phyloP scores from a whole-genome alignment of 2,888 invertebrate genomes.

The Agonopterix subpropinquella region DNA sequence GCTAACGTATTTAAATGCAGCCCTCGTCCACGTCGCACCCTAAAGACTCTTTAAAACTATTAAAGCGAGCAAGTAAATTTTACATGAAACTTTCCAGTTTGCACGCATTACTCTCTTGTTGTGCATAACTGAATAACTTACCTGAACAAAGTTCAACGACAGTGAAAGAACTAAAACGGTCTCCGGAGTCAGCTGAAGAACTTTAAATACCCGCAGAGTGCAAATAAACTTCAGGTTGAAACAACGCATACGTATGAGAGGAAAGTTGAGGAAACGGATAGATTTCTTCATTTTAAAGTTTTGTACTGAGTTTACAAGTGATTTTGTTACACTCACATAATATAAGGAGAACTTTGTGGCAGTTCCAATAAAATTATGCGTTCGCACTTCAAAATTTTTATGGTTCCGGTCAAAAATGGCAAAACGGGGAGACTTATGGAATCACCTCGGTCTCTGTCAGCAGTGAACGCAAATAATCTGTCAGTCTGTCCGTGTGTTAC shows the following conservation, averaged over 20 bases:
- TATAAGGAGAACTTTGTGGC: too few species aligned
- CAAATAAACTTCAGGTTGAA: slow-evolving; percentile 18
- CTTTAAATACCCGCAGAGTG: slow-evolving; percentile 17
- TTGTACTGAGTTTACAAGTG: too few species aligned
- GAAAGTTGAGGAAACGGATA: slow-evolving; percentile 12
- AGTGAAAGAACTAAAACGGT: slow-evolving; percentile 4
- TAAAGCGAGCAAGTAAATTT: neutral
- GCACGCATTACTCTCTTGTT: slow-evolving; percentile 8
- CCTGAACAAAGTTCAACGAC: neutral
- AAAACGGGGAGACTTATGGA: too few species aligned
- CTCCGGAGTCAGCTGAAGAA: slow-evolving; percentile 9
- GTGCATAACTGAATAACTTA: slow-evolving; percentile 9
- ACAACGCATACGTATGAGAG: slow-evolving; percentile 7
- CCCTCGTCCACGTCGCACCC: neutral
- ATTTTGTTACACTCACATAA: too few species aligned
- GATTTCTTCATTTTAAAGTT: slow-evolving; percentile 14
- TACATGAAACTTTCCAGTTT: slow-evolving; percentile 1
- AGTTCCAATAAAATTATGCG: too few species aligned
- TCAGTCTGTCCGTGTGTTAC: too few species aligned
- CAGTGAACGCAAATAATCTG: too few species aligned
- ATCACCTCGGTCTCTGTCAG: too few species aligned
- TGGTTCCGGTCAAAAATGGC: too few species aligned
- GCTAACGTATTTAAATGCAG: too few species aligned
- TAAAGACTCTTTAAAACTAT: slow-evolving; percentile 8
- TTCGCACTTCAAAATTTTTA: too few species aligned